phyloP scores from a whole-genome alignment of 2,888 invertebrate species.

The Plebejus melissa region DNA sequence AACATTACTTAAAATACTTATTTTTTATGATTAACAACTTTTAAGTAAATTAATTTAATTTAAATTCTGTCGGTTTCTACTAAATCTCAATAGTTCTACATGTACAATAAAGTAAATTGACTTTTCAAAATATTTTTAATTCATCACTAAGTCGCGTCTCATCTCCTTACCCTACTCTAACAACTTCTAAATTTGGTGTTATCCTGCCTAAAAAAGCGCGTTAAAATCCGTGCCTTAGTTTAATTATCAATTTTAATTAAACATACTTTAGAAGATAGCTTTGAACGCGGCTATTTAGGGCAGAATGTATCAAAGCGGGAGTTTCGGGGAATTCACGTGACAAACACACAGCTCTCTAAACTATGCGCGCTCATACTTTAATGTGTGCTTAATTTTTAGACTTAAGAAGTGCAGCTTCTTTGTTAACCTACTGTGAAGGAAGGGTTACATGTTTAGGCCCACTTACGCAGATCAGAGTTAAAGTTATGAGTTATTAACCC shows the following conservation, averaged over 20 bases:
- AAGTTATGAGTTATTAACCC: no score
- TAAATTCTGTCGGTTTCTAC: no score
- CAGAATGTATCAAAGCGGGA: slow-evolving; percentile 26
- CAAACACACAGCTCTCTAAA: neutral
- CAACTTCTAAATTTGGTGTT: neutral
- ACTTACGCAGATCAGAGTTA: no score
- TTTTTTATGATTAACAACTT: no score
- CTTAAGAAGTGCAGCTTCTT: neutral
- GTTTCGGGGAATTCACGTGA: slow-evolving; percentile 1
- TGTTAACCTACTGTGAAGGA: no score
- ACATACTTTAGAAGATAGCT: slow-evolving; percentile 27
- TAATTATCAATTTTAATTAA: slow-evolving; percentile 28
- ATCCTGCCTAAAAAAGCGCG: neutral
- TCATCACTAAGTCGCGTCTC: neutral
- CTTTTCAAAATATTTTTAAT: neutral
- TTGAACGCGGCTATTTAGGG: slow-evolving; percentile 25
- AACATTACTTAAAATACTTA: no score
- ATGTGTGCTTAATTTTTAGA: neutral
- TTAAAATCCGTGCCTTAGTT: neutral
- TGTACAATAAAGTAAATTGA: no score
- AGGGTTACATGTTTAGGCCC: no score
- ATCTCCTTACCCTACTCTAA: neutral
- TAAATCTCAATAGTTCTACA: no score
- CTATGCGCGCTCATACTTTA: slow-evolving; percentile 1
- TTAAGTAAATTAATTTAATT: no score